Evolutionary conservation across 2,113 vertebrate species (phyloP).

Genomic region (Gopherus evgoodei): DNA sequence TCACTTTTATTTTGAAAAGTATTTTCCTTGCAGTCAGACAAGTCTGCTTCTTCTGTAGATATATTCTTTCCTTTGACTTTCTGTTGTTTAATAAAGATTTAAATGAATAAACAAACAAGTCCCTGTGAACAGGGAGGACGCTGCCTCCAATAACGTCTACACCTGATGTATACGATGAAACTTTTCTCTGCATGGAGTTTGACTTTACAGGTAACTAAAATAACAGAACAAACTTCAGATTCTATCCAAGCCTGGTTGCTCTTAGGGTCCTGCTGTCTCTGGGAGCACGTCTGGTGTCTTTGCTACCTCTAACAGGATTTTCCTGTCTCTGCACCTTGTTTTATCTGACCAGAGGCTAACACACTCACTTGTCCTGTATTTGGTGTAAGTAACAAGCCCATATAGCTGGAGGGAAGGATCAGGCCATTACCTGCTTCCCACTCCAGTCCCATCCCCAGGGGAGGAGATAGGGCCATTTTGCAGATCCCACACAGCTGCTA

Average conservation of each 20-base stretch:
- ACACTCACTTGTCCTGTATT: not conserved
- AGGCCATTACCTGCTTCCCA: not conserved
- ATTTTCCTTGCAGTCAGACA: not conserved
- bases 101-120: not conserved
- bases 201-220: not conserved
- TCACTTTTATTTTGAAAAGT: conserved; percentile 14
- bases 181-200: not conserved
- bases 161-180: not conserved
- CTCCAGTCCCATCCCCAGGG: not conserved
- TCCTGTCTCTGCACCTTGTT: not conserved
- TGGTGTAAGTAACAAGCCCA: not conserved
- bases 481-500: not conserved
- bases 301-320: not conserved
- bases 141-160: not conserved
- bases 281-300: not conserved
- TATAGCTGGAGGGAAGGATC: not conserved
- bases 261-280: not conserved
- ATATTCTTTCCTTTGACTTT: not conserved
- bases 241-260: not conserved
- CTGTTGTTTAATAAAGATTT: not conserved
- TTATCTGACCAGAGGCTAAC: not conserved
- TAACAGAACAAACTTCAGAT: not conserved
- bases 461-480: not conserved
- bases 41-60: conserved; percentile 20
- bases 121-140: not conserved